Evolutionary conservation across 2,888 invertebrate species (phyloP).

Genomic region (Ctena decussata): DNA sequence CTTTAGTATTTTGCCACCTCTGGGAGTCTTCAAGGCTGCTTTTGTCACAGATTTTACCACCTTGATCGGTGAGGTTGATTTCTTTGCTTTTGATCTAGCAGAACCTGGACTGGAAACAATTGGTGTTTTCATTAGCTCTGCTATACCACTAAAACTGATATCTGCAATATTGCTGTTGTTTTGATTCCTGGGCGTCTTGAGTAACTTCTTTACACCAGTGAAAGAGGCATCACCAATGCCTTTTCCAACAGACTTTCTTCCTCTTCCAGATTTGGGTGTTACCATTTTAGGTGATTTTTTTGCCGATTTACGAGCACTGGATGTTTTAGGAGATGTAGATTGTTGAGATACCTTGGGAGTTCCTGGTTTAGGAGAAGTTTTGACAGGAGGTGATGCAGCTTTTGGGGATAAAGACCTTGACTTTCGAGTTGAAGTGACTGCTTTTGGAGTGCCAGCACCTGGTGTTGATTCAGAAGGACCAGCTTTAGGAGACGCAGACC

Average conservation of each 20-base stretch:
- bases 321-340: constrained; percentile 42
- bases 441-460: not conserved
- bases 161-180: constrained; percentile 47
- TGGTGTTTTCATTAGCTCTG: constrained; percentile 70
- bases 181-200: constrained; percentile 42
- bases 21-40: constrained; percentile 39
- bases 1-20: constrained; percentile 55
- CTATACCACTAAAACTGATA: constrained; percentile 69
- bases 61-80: constrained; percentile 35
- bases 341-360: too few relatives aligned
- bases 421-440: constrained; percentile 30
- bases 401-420: constrained; percentile 43
- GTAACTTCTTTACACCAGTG: constrained; percentile 53
- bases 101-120: constrained; percentile 57
- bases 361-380: not conserved
- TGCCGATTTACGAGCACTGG: not conserved
- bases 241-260: not conserved
- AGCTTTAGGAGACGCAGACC: not conserved
- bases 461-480: not conserved
- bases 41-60: not conserved
- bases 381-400: not conserved
- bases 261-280: constrained; percentile 16
- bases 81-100: constrained; percentile 56
- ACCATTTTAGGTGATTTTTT: not conserved
- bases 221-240: constrained; percentile 48